Base-by-base conservation (phyloP, 2,888 invertebrate species). In the Volucella bombylans region DNA sequence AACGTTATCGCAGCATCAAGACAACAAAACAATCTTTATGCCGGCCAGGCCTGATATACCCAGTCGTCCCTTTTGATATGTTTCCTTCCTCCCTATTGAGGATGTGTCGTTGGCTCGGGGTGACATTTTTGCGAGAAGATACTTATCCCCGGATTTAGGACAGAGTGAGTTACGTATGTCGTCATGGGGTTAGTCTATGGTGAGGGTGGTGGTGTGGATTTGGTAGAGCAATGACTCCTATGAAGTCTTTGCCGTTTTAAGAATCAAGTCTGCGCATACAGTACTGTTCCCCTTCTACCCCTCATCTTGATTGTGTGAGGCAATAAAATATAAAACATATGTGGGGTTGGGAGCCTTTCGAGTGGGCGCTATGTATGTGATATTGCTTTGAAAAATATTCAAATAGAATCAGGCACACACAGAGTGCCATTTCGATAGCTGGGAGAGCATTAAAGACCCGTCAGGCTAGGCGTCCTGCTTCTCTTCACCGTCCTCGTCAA, bases 321-420 rank as follows among this genome's bases (percentile, higher is more conserved):
- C 61, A 78, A 72, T 78, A 82, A 82, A 82, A 78, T 78, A 68
- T 50, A 73, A 78, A 78, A 57, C 78, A 78, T 72, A 82, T 55
- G 67, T 78, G 54, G 43, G 41, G 45, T 1, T 4, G 43, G n/a
- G 18, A 18, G 54, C 41, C n/a, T 11, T 15, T 31, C 49, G 10
- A 55, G 47, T 12, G 18, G 54, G 54, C n/a, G 12, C 18, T 31
- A 14, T 49, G 55, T 23, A 6, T 61, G 71, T 59, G 61, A 52
- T 59, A 43, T 18, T 12, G 54, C 23, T 43, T 68, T 72, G 49
- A 41, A 50, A 68, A 68, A 78, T 78, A 78, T 82, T 82, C 78
- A 82, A 78, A 78, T 68, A 78, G 62, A 72, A 49, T 15, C 64
- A 64, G 77, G 52, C 14, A 49, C 15, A 23, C 64, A 64, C 59